Percentiles rank a stretch among this genome's conserved stretches.
Evolutionary conservation across 2,113 vertebrate species (phyloP).

Genomic region (Gavialis gangeticus): DNA sequence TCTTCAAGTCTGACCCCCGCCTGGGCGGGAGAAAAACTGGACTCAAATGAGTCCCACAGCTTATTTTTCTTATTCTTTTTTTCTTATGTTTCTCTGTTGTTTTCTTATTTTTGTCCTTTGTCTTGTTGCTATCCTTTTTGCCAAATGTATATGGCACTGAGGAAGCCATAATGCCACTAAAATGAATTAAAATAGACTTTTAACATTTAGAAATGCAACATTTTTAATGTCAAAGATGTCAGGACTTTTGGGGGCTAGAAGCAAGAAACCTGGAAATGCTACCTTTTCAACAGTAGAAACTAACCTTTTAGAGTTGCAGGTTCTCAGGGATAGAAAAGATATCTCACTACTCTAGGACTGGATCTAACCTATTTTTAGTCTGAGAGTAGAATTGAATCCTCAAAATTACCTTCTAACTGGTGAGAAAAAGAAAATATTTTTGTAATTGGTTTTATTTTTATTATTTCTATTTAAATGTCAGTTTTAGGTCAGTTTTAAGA

Average conservation of each 20-base stretch:
- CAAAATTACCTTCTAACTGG: not conserved
- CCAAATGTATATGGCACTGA: not conserved
- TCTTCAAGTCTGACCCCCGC: too few relatives aligned
- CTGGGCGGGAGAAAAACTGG: too few relatives aligned
- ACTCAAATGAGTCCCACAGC: too few relatives aligned
- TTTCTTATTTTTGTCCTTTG: not conserved
- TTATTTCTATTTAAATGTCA: not conserved
- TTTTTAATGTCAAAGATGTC: not conserved
- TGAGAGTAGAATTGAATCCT: not conserved
- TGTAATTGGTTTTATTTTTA: not conserved
- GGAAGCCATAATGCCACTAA: not conserved
- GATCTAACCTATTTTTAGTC: not conserved
- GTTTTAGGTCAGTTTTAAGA: not conserved
- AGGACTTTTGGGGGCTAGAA: not conserved
- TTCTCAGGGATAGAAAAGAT: not conserved
- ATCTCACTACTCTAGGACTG: not conserved
- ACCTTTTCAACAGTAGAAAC: not conserved
- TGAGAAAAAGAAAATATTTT: not conserved
- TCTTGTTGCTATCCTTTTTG: not conserved
- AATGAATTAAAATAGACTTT: not conserved
- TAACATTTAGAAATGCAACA: slow-evolving; percentile 10
- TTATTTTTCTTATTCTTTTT: not conserved
- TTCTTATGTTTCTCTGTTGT: too few relatives aligned
- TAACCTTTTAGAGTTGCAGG: not conserved
- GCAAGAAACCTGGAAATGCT: not conserved